Evolutionary conservation across 2,888 invertebrate species (phyloP), one percentile per base, ranked within the genome.

Genomic region (Odontocerum albicorne): DNA sequence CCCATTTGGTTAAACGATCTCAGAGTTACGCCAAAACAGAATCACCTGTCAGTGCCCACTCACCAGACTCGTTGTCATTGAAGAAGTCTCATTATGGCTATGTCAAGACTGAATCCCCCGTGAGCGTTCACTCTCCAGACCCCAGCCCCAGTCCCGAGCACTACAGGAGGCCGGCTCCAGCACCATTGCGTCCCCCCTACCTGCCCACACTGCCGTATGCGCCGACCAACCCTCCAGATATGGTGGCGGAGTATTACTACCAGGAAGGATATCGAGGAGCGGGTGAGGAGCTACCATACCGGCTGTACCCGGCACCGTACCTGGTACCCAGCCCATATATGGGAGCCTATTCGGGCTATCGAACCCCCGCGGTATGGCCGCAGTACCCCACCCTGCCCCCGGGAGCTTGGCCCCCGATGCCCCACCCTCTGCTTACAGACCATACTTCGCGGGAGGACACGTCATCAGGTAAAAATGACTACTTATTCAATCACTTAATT

Each of bases 391-490:
- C 73, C 57, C 69, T 73, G 67, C 76, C 78, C 63, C 77, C 77
- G 32, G 76, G 77, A 57, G 77, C 80, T 59, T 81, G 81, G 81
- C 73, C 78, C 62, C 75, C 76, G 63, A 75, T 79, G 62, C 69
- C 74, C 60, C 74, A 74, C 62, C 74, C 75, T 59, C 71, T 75
- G 57, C 70, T 75, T 66, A 72, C 74, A 57, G 76, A 78, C 64
- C 74, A 73, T 66, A 75, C 80, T 66, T 78, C 77, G 64, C 75
- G 77, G 70, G 82, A 82, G 64, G 83, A 83, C 68, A 76, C 79
- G 67, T 75, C 79, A 66, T 77, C 82, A 72, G 82, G 82, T 82
- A n/a, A n/a, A n/a, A n/a, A n/a, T n/a, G n/a, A n/a, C n/a, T 61
- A 54, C 47, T 53, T 6, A 40, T n/a, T n/a, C n/a, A n/a, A n/a